Percentiles rank a stretch among this genome's conserved stretches.
Evolutionary conservation across 1,140 invertebrate genomes (phyloP).

Genomic region (Eumeta japonica): DNA sequence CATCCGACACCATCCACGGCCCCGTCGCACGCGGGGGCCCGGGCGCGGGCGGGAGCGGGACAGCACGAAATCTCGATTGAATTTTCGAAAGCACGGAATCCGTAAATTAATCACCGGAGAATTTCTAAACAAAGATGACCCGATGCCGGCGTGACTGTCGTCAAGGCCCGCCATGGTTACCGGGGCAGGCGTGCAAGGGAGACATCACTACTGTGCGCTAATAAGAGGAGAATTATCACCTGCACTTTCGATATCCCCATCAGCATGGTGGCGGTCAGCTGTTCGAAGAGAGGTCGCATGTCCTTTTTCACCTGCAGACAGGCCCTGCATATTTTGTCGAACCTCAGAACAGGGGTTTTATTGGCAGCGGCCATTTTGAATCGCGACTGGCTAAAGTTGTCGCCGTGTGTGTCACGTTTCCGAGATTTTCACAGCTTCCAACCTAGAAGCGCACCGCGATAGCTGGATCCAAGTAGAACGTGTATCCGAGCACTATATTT

Average conservation of each 20-base stretch:
- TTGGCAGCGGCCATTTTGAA: slow-evolving; percentile 46
- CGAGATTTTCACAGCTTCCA: no score
- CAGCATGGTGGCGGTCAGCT: slow-evolving; percentile 62
- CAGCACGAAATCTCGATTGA: slow-evolving; percentile 41
- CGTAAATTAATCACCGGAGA: slow-evolving; percentile 22
- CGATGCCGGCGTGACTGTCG: slow-evolving; percentile 26
- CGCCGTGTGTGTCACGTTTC: no score
- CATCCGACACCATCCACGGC: neutral
- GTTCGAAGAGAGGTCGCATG: slow-evolving; percentile 62
- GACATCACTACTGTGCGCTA: slow-evolving; percentile 40
- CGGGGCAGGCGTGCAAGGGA: slow-evolving; percentile 29
- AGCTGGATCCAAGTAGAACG: no score
- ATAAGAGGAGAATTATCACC: slow-evolving; percentile 43
- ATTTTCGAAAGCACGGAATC: slow-evolving; percentile 40
- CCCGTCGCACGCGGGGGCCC: neutral
- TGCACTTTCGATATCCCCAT: slow-evolving; percentile 61
- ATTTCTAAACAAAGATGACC: slow-evolving; percentile 52
- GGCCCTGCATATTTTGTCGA: slow-evolving; percentile 63
- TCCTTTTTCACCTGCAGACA: slow-evolving; percentile 63
- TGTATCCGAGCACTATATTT: no score
- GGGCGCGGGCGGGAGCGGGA: slow-evolving; percentile 29
- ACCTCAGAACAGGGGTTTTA: slow-evolving; percentile 36
- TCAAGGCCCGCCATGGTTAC: slow-evolving; percentile 15
- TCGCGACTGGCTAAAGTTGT: no score
- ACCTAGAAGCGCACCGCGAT: no score